phyloP scores from a whole-genome alignment of 1,140 invertebrate species.

The Cyclargus thomasi region DNA sequence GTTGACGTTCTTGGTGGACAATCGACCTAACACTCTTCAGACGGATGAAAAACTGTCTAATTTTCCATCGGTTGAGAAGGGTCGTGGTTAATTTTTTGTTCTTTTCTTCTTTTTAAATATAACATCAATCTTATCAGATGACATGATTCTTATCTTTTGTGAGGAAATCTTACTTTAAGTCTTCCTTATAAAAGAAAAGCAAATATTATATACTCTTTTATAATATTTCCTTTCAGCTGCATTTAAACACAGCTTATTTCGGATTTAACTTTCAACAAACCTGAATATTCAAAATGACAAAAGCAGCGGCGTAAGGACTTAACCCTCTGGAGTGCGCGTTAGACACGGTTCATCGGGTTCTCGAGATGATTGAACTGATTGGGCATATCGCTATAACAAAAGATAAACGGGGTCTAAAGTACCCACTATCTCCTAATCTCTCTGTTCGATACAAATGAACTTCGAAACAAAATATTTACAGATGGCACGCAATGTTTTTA shows the following conservation, averaged over 20 bases:
- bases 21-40: too few species aligned
- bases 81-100: too few species aligned
- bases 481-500: background rate
- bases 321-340: conserved; percentile 63
- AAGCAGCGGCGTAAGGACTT: conserved; percentile 63
- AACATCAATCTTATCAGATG: too few species aligned
- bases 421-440: background rate
- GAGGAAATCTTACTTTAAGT: too few species aligned
- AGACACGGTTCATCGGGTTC: conserved; percentile 64
- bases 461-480: background rate
- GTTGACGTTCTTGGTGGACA: too few species aligned
- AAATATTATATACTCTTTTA: too few species aligned
- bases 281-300: conserved; percentile 50
- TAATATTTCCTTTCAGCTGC: background rate
- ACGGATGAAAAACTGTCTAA: too few species aligned
- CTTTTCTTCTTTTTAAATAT: too few species aligned
- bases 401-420: conserved; percentile 23
- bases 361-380: conserved; percentile 72
- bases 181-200: too few species aligned
- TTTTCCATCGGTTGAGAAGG: too few species aligned
- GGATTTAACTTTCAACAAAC: background rate
- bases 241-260: background rate
- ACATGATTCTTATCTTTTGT: too few species aligned
- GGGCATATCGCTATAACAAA: conserved; percentile 64
- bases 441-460: background rate